Evolutionary conservation across 2,797 vertebrate genomes (phyloP).

Genomic region (Fratercula arctica): DNA sequence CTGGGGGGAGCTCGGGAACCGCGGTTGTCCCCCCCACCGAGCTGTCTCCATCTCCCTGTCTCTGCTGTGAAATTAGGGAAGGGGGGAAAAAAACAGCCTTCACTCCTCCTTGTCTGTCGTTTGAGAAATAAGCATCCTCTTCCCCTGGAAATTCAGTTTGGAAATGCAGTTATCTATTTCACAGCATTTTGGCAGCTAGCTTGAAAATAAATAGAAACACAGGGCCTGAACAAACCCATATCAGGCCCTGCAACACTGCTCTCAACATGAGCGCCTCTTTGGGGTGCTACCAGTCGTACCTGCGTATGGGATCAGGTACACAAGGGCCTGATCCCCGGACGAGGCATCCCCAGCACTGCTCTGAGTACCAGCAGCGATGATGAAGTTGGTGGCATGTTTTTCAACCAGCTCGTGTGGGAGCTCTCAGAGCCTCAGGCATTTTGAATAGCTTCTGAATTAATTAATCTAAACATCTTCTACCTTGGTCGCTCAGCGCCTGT

Average conservation of each 20-base stretch:
- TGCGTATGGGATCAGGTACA: accelerated
- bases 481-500: neutral
- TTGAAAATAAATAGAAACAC: neutral
- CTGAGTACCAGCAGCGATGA: accelerated
- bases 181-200: neutral
- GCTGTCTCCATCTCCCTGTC: neutral
- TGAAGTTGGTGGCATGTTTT: neutral
- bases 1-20: constrained; percentile 70
- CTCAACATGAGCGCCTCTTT: neutral
- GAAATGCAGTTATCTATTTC: neutral
- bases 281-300: neutral
- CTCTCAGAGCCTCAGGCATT: neutral
- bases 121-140: neutral
- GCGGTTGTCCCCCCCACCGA: neutral
- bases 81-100: neutral
- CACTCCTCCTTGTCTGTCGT: neutral
- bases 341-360: neutral
- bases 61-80: neutral
- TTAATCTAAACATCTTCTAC: neutral
- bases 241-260: neutral
- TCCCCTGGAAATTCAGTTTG: neutral
- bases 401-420: neutral
- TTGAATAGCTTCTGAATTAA: neutral
- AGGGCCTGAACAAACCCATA: neutral
- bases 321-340: accelerated